Base-by-base conservation (phyloP, 2,797 vertebrate species). In the Pagetopsis macropterus region DNA sequence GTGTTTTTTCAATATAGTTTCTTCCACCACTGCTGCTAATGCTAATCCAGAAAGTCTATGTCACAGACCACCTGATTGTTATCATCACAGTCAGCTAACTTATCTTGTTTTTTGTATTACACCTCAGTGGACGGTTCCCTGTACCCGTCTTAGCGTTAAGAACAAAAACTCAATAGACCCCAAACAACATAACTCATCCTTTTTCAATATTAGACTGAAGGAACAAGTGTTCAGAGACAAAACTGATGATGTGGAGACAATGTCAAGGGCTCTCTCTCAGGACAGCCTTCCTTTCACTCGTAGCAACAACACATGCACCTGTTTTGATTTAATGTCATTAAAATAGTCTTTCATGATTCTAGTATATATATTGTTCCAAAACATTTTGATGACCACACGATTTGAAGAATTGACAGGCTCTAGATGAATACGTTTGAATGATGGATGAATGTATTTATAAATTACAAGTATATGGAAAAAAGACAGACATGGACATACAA, bases 191-290 rank as follows among this genome's bases (percentile, higher is more conserved):
- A 44, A 37, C 49, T 74, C 62, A 23, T 63, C 41, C 61, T 80
- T 67, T 67, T 58, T 83, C 66, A 60, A 50, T 60, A 70, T 51
- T 44, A 33, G 23, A 59, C 15, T 19, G 44, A 52, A 17, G 21
- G 23, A 76, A 63, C 46, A 45, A 59, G 56, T 44, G 33, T 69
- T 73, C 46, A 63, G 61, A 76, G 64, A 55, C 69, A 5, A 55
- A 49, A n/a, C 56, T 72, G 71, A 59, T 57, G 77, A 57, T 65
- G 55, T 44, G 45, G n/a, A 62, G 50, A 75, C 5, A 0, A 17
- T 23, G 16, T 55, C 52, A 52, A 56, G 44, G 62, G 13, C 40
- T 65, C 13, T 9, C n/a, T 2, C 50, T 27, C 41, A 17, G 50
- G 64, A 65, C 40, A 16, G 41, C 14, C 10, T 40, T 59, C 15